A percentile compares a stretch with the other conserved stretches of the same genome.
Evolutionary conservation across 2,797 vertebrate genomes (phyloP).

Genomic region (Tiaroga cobitis): DNA sequence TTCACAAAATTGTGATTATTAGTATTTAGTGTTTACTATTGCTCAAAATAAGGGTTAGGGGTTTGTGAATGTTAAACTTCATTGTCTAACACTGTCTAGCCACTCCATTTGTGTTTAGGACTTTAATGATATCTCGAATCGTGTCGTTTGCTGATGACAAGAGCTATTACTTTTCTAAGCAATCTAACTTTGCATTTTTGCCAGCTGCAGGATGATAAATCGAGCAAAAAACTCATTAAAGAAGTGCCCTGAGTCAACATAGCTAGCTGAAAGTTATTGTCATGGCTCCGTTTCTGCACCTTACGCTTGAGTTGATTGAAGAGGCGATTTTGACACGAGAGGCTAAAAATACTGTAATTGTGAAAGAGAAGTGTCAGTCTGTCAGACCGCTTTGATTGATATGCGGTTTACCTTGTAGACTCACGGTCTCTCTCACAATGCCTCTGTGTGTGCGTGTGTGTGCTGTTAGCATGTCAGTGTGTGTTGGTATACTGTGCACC

Average conservation of each 20-base stretch:
- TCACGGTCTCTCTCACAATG: not conserved
- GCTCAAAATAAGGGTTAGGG: not conserved
- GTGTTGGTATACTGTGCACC: constrained; percentile 58
- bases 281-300: not conserved
- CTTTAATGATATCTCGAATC: not conserved
- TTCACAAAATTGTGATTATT: not conserved
- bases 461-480: constrained; percentile 60
- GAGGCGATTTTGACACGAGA: not conserved
- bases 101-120: not conserved
- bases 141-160: not conserved
- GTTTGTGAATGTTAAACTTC: not conserved
- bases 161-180: not conserved
- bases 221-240: not conserved
- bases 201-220: not conserved
- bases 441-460: constrained; percentile 48
- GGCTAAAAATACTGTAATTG: constrained; percentile 40
- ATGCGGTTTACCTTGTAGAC: not conserved
- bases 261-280: not conserved
- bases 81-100: not conserved
- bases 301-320: not conserved
- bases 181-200: not conserved
- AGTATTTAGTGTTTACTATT: not conserved
- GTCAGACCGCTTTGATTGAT: constrained; percentile 32
- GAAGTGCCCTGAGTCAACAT: too few species aligned
- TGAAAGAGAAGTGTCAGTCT: constrained; percentile 29